Evolutionary conservation across 1,140 invertebrate species (phyloP), one percentile per base, ranked within the genome.

Genomic region (Drosophila sucinea): DNA sequence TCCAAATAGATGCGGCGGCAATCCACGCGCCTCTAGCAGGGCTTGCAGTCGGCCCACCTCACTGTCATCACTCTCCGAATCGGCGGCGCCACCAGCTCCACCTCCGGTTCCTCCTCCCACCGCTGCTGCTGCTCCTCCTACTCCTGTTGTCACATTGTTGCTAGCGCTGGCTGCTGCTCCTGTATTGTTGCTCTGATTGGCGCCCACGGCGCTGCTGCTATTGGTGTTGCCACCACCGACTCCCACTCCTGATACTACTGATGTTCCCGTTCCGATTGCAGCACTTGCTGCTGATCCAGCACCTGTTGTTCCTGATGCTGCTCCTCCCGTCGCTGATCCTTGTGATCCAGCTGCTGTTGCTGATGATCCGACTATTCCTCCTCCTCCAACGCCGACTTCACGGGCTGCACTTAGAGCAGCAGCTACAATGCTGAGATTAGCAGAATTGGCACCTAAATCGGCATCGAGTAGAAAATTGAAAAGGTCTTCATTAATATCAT

Each of bases 1-100:
- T 11, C 98, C 98, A 91, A 99, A 98, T 33, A 99, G 94, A 92
- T 99, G 98, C 1, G 98, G 98, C 7, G 98, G 98, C 75, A 99
- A 92, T 7, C 98, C 98, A 85, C 98, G 94, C 23, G 98, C 97
- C 93, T 99, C 98, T 25, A 99, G 93, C 61, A 99, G 93, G 11
- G 97, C 97, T 93, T 98, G 97, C 27, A 98, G 93, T 30, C 97
- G 94, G 38, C 97, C 97, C 81, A 98, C 97, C 92, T 98, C 97
- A 73, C 96, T 96, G 90, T 98, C 97, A 92, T 98, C 97, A 94
- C 93, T 95, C 91, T 93, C 94, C 74, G 92, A 94, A 84, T 93
- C 93, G 30, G 82, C 92, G 72, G 81, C 77, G 73, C 91, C 71
- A 35, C 79, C 83, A 58, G 69, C 80, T 23, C 60, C 65, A 0